A percentile compares a stretch with the other conserved stretches of the same genome.
These are phyloP conservation scores for Archivesica marissinica DNA, from an alignment of 1,140 invertebrate species.

Conservation along the genomic window DNA sequence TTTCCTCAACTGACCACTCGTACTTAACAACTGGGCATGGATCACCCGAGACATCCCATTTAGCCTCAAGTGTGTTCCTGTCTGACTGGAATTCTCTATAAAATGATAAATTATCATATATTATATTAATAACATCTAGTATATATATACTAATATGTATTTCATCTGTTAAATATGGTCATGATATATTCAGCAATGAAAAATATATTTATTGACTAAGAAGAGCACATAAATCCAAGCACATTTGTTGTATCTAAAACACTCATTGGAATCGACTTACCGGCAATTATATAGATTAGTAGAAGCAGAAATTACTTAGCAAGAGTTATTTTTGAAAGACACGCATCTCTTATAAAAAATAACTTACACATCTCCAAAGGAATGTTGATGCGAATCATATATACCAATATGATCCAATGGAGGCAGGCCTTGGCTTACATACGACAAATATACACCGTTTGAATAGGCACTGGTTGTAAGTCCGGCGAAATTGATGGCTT, in stretches of 20 bases:
- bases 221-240: not conserved
- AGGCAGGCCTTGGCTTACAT: constrained; percentile 64
- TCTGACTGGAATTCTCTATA: constrained; percentile 44
- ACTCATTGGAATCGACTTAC: no score
- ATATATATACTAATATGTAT: not conserved
- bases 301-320: no score
- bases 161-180: no score
- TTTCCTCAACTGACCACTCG: constrained; percentile 47
- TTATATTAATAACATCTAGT: not conserved
- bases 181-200: not conserved
- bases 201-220: not conserved
- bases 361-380: constrained; percentile 68
- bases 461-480: constrained; percentile 60
- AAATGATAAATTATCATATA: not conserved
- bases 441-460: constrained; percentile 70
- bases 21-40: constrained; percentile 54
- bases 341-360: no score
- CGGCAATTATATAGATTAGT: no score
- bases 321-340: no score
- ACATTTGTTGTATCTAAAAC: not conserved
- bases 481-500: constrained; percentile 69
- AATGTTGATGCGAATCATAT: constrained; percentile 46
- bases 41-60: constrained; percentile 54
- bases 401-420: constrained; percentile 62
- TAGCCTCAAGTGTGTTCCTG: not conserved